Percentiles rank a stretch among this genome's conserved stretches.
Evolutionary conservation across 1,140 invertebrate species (phyloP).

Genomic region (Calephelis nemesis): DNA sequence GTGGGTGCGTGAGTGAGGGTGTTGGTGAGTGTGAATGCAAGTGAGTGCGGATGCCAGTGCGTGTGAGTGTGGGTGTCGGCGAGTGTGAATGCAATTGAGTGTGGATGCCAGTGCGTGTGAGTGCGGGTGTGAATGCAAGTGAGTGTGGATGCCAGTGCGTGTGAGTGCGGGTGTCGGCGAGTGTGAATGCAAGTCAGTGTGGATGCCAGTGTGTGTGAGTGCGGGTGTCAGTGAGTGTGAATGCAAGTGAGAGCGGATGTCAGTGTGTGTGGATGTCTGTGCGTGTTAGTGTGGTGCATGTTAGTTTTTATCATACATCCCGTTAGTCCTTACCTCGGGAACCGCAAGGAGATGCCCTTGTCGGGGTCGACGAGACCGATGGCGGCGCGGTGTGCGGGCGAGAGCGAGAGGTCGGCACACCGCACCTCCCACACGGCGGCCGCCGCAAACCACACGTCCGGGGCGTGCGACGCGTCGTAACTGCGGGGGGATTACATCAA

Average conservation of each 20-base stretch:
- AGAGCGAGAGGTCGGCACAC: conserved; percentile 98
- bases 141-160: background rate
- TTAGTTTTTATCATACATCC: background rate
- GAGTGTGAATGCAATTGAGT: background rate
- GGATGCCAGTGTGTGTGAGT: background rate
- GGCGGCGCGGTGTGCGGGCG: conserved; percentile 95
- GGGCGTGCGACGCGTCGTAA: conserved; percentile 86
- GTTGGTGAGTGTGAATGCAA: conserved; percentile 47
- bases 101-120: background rate
- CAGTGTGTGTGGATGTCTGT: background rate
- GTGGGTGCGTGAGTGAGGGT: conserved; percentile 68
- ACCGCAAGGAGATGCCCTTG: conserved; percentile 96
- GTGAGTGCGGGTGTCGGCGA: conserved; percentile 78
- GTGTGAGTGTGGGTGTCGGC: conserved; percentile 78
- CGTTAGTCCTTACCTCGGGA: conserved; percentile 82
- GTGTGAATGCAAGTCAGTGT: background rate
- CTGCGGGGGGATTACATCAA: conserved; percentile 42
- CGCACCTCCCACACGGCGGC: conserved; percentile 98
- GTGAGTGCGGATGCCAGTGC: background rate
- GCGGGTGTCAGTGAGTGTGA: conserved; percentile 78
- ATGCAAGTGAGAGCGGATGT: background rate
- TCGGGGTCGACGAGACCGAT: conserved; percentile 93
- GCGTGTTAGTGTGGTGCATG: too few species aligned
- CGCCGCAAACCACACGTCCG: conserved; percentile 98
- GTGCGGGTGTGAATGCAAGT: background rate